phyloP scores from a whole-genome alignment of 2,797 vertebrate genomes.

The Crocodylus rhombifer region DNA sequence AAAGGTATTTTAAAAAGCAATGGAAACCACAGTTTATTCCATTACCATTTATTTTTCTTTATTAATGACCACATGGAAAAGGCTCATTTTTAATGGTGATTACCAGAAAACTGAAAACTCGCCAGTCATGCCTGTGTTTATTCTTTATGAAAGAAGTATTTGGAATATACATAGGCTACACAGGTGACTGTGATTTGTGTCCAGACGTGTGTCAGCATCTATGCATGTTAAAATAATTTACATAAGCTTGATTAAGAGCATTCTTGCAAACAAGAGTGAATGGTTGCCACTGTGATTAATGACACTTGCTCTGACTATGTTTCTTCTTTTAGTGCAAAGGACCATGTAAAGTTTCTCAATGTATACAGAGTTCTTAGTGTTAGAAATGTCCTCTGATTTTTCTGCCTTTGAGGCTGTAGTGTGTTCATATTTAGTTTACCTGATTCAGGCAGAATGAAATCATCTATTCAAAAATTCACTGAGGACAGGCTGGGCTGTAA shows the following conservation, averaged over 20 bases:
- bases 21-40: constrained; percentile 18
- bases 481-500: not conserved
- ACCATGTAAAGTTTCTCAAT: constrained; percentile 14
- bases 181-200: not conserved
- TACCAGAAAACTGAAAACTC: constrained; percentile 54
- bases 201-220: not conserved
- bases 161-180: rapidly evolving
- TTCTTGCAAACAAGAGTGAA: not conserved
- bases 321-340: not conserved
- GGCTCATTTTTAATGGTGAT: constrained; percentile 18
- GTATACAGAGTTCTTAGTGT: not conserved
- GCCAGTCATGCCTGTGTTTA: not conserved
- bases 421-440: not conserved
- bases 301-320: not conserved
- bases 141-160: not conserved
- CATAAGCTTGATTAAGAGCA: not conserved
- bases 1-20: constrained; percentile 46
- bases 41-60: constrained; percentile 33
- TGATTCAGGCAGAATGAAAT: constrained; percentile 4
- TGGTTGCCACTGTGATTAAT: constrained; percentile 23
- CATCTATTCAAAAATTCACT: not conserved
- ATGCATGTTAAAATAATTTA: not conserved
- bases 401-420: not conserved
- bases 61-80: constrained; percentile 52
- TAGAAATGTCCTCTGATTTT: constrained; percentile 31